phyloP scores from a whole-genome alignment of 2,888 invertebrate species.

The Dinocampus coccinellae region DNA sequence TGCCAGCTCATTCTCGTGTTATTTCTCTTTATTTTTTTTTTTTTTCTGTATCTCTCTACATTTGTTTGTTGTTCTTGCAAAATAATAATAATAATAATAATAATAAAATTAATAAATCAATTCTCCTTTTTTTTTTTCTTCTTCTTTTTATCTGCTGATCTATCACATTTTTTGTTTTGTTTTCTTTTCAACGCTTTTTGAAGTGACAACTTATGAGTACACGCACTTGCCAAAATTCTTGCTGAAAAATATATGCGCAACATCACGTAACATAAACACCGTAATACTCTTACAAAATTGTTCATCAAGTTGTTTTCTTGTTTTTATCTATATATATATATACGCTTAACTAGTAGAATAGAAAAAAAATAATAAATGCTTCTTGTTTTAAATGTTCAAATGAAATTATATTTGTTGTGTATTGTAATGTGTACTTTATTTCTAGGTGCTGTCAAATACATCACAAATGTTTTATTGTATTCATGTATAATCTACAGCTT shows the following conservation, averaged over 20 bases:
- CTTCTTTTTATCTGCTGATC: not conserved
- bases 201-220: conserved; percentile 3
- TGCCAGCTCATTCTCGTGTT: not conserved
- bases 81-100: too few species aligned
- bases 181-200: not conserved
- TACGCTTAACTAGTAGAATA: conserved; percentile 9
- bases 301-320: not conserved
- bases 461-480: conserved; percentile 57
- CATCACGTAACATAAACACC: not conserved
- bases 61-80: too few species aligned
- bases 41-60: not conserved
- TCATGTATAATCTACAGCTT: conserved; percentile 50
- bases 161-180: not conserved
- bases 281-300: conserved; percentile 9
- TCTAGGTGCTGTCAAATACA: conserved; percentile 64
- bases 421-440: conserved; percentile 65
- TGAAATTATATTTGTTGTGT: conserved; percentile 42
- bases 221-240: conserved; percentile 1
- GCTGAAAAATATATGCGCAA: too few species aligned
- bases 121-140: too few species aligned
- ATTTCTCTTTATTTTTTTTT: not conserved
- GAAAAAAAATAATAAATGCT: not conserved
- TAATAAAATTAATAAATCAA: too few species aligned
- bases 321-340: not conserved
- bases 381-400: conserved; percentile 1